These are phyloP conservation scores for Tribolium madens DNA, from an alignment of 1,140 invertebrate species.

Conservation along the genomic window DNA sequence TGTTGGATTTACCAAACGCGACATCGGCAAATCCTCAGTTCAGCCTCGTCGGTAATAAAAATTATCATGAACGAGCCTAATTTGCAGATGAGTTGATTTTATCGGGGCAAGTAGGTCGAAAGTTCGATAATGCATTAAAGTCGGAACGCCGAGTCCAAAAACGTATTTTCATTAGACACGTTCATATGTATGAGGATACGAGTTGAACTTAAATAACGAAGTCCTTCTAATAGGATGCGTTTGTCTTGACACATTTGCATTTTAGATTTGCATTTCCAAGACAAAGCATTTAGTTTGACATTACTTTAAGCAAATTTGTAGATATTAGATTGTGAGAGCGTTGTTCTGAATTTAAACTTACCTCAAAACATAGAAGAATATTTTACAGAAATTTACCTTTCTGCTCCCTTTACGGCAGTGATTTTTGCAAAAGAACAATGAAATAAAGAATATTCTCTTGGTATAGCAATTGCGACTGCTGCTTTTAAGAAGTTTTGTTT, in stretches of 20 bases:
- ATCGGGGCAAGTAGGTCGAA: constrained; percentile 2
- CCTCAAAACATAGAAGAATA: not conserved
- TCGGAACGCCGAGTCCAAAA: not conserved
- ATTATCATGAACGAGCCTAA: constrained; percentile 1
- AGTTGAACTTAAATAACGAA: constrained; percentile 23
- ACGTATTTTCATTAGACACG: constrained; percentile 24
- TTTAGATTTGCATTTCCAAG: constrained; percentile 35
- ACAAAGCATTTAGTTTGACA: constrained; percentile 37
- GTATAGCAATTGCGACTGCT: not conserved
- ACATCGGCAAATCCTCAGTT: not conserved
- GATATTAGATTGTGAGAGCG: constrained; percentile 18
- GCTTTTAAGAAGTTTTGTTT: not conserved
- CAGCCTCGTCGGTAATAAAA: not conserved
- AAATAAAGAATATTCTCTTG: not conserved
- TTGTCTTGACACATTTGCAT: constrained; percentile 31
- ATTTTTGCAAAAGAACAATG: not conserved
- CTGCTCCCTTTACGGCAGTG: not conserved
- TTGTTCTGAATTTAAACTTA: constrained; percentile 9
- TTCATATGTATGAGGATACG: constrained; percentile 25
- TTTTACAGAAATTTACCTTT: not conserved
- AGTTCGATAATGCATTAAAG: not conserved
- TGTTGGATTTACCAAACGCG: not conserved
- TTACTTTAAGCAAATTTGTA: constrained; percentile 37
- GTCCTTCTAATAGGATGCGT: constrained; percentile 35
- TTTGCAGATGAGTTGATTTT: constrained; percentile 22